Evolutionary conservation across 2,797 vertebrate species (phyloP).

Genomic region (Sebastes diploproa): DNA sequence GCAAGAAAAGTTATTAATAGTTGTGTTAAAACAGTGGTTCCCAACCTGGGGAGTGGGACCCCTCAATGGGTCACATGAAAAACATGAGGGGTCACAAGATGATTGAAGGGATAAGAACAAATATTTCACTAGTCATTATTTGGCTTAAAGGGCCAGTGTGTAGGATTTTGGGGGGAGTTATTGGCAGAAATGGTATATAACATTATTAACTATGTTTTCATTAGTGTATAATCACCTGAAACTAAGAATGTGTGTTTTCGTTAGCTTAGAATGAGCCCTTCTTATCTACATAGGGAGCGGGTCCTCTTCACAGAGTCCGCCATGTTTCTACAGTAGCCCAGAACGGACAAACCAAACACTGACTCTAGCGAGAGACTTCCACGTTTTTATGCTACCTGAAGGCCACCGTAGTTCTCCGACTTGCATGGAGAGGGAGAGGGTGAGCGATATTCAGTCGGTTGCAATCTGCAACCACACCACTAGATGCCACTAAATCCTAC

Average conservation of each 20-base stretch:
- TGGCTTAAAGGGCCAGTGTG: background rate
- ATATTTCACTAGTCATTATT: background rate
- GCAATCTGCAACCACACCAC: too few relatives aligned
- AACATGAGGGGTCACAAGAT: background rate
- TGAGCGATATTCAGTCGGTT: too few relatives aligned
- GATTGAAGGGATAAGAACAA: too few relatives aligned
- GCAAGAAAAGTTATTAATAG: background rate
- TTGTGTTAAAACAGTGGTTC: background rate
- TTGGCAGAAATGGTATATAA: background rate
- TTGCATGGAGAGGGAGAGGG: background rate
- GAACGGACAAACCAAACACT: background rate
- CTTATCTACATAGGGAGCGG: too few relatives aligned
- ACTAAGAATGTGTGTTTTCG: too few relatives aligned
- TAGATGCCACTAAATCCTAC: too few relatives aligned
- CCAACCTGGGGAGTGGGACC: background rate
- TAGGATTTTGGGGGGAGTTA: background rate
- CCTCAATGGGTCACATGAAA: background rate
- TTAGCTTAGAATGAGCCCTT: too few relatives aligned
- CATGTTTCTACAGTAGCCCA: too few relatives aligned
- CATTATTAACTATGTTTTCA: too few relatives aligned
- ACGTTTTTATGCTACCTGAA: background rate
- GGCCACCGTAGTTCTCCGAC: background rate
- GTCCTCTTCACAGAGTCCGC: too few relatives aligned
- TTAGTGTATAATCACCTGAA: too few relatives aligned
- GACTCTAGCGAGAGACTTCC: accelerated